phyloP scores from a whole-genome alignment of 2,113 vertebrate species.

The Clarias magur region DNA sequence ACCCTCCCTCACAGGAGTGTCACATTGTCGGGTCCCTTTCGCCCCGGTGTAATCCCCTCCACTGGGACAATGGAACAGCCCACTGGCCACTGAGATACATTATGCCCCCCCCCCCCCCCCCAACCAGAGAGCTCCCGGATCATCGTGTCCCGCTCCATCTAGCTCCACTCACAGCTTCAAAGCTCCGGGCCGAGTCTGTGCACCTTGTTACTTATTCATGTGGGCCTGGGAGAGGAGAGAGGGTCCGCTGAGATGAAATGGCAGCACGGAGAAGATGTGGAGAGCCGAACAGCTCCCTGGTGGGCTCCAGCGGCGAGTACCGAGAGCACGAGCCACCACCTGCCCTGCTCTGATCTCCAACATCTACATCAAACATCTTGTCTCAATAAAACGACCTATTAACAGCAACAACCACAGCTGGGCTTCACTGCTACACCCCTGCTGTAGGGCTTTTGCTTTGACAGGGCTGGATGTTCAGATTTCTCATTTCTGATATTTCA shows the following conservation, averaged over 20 bases:
- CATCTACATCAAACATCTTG: slow-evolving; percentile 55
- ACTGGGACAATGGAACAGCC: slow-evolving; percentile 72
- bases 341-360: slow-evolving; percentile 47
- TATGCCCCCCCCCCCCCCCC: slow-evolving; percentile 71
- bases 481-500: neutral
- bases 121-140: slow-evolving; percentile 57
- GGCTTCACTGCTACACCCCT: slow-evolving; percentile 26
- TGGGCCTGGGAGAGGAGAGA: slow-evolving; percentile 36
- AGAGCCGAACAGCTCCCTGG: slow-evolving; percentile 51
- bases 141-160: slow-evolving; percentile 52
- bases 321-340: slow-evolving; percentile 33
- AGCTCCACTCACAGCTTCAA: slow-evolving; percentile 46
- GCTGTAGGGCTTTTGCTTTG: slow-evolving; percentile 31
- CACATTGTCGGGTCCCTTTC: slow-evolving; percentile 76
- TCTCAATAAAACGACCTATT: slow-evolving; percentile 49
- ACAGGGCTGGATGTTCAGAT: neutral
- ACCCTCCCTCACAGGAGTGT: slow-evolving; percentile 71
- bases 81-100: slow-evolving; percentile 70
- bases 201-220: slow-evolving; percentile 53
- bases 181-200: slow-evolving; percentile 26
- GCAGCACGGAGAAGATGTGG: slow-evolving; percentile 38
- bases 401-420: slow-evolving; percentile 46
- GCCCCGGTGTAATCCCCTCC: slow-evolving; percentile 78
- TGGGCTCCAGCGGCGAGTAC: slow-evolving; percentile 36
- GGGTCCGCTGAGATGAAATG: slow-evolving; percentile 49